Conservation (phyloP, 2,113 vertebrate genomes). For the Plecotus auritus region DNA sequence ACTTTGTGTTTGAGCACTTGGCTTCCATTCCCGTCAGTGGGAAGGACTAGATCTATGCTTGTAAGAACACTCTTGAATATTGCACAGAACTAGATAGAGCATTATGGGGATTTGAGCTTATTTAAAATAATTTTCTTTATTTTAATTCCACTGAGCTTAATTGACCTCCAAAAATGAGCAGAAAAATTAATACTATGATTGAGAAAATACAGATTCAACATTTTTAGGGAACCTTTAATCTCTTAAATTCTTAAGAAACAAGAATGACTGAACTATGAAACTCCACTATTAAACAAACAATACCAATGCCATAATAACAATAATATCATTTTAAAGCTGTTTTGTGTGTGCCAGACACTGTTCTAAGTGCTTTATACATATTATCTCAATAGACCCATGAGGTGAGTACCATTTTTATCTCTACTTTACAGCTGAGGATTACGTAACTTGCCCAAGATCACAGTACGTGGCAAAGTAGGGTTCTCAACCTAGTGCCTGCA, state of each 20-base stretch:
- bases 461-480: neutral
- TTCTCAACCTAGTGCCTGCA: neutral
- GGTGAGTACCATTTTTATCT: neutral
- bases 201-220: conserved; percentile 20
- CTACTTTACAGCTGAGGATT: neutral
- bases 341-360: neutral
- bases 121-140: conserved; percentile 12
- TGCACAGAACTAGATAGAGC: neutral
- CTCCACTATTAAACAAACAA: neutral
- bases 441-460: neutral
- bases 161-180: neutral
- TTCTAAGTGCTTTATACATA: neutral
- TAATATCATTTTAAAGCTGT: neutral
- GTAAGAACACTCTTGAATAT: neutral
- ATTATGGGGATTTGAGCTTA: neutral
- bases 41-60: neutral
- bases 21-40: neutral
- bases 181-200: neutral
- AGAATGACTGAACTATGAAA: neutral
- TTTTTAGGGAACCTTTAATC: neutral
- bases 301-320: neutral
- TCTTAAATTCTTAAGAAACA: conserved; percentile 30
- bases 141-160: neutral
- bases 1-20: neutral
- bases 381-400: neutral